Percentiles rank a stretch among this genome's conserved stretches.
Conservation (phyloP, 2,888 invertebrate species). For the Drosophila longiperda region DNA sequence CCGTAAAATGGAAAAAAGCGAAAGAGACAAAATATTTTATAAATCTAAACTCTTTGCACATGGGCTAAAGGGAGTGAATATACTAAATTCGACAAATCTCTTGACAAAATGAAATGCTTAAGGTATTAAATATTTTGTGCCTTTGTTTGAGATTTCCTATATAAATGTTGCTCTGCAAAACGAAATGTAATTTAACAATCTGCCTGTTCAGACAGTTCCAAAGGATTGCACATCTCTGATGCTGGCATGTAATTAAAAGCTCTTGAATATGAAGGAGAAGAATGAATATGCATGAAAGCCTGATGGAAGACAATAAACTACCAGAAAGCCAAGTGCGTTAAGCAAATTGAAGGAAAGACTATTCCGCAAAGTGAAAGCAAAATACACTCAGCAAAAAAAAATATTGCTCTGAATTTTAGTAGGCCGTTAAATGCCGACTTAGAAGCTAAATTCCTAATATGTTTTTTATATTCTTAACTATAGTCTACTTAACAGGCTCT, state of each 20-base stretch:
- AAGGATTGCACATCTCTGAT: neutral
- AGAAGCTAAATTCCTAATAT: too few species aligned
- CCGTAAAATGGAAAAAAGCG: neutral
- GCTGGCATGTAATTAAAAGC: conserved; percentile 3
- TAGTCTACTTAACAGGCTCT: too few species aligned
- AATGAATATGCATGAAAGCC: neutral
- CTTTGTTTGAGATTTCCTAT: neutral
- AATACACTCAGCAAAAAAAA: neutral
- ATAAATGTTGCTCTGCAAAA: neutral
- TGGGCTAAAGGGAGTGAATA: neutral
- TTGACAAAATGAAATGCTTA: neutral
- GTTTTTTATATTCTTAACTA: too few species aligned
- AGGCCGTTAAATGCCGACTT: neutral
- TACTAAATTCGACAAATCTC: neutral
- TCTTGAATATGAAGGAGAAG: neutral
- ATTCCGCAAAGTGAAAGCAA: conserved; percentile 6
- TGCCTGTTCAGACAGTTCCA: neutral
- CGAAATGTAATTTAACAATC: neutral
- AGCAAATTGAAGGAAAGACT: neutral
- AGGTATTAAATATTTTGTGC: neutral
- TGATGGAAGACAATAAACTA: conserved; percentile 1
- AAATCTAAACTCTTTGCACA: neutral
- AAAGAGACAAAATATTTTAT: neutral
- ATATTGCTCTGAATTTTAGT: neutral
- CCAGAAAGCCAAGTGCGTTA: neutral